Evolutionary conservation across 2,797 vertebrate genomes (phyloP).

Genomic region (Alfaro cultratus): DNA sequence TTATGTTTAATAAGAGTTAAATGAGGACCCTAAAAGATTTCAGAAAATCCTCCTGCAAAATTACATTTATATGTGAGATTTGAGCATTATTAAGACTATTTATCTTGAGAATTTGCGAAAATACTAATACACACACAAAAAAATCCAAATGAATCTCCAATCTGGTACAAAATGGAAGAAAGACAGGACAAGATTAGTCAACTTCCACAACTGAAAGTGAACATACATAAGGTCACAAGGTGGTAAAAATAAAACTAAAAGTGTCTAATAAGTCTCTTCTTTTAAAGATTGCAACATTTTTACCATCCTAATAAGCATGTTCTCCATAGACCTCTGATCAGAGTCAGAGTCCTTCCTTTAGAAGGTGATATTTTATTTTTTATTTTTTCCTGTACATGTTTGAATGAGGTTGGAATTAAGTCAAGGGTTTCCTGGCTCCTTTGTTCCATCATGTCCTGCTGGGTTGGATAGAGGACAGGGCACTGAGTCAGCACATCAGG

Average conservation of each 20-base stretch:
- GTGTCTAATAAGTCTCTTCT: constrained; percentile 1
- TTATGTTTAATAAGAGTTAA: not conserved
- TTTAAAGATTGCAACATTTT: constrained; percentile 10
- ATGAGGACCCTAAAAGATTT: not conserved
- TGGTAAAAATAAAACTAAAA: not conserved
- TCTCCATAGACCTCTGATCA: constrained; percentile 22
- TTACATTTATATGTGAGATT: not conserved
- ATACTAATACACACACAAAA: not conserved
- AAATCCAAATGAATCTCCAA: not conserved
- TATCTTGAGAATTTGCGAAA: not conserved
- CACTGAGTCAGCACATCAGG: constrained; percentile 75
- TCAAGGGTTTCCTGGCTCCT: constrained; percentile 33
- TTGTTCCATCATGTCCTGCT: constrained; percentile 47
- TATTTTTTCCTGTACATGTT: not conserved
- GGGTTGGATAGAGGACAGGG: constrained; percentile 52
- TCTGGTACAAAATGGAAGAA: not conserved
- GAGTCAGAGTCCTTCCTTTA: constrained; percentile 6
- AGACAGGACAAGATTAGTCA: not conserved
- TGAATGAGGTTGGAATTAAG: constrained; percentile 29
- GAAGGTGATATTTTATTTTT: not conserved
- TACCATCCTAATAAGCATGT: not conserved
- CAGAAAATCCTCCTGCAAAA: not conserved
- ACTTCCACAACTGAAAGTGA: not conserved
- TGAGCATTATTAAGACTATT: not conserved
- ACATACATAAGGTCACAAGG: not conserved